Base-by-base conservation (phyloP, 2,113 vertebrate genomes). In the Cololabis saira region DNA sequence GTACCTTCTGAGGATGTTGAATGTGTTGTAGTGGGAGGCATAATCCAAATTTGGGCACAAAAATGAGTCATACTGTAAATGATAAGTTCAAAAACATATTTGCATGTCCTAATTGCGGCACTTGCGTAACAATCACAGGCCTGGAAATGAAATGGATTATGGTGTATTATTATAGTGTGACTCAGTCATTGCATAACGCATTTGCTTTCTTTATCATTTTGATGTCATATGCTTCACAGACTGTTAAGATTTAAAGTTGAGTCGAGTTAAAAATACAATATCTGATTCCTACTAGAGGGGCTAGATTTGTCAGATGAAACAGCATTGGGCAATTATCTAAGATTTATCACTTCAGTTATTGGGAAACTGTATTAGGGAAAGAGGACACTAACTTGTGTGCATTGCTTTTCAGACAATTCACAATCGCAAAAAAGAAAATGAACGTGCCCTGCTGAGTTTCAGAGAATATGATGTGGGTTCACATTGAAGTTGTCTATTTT, bases 111-210 rank as follows among this genome's bases (percentile, higher is more conserved):
- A 45, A 70, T 43, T 3, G 11, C 56, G 22, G 59, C 56, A n/a
- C 37, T 76, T 73, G 58, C 50, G 41, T 19, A 65, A 72, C 60
- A 54, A 43, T 40, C 10, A 37, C 33, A 37, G 10, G 18, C 5
- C 44, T 64, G 41, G 22, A 64, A 57, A 60, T 49, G 11, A 57
- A 47, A 65, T 48, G 12, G 57, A 56, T 60, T 30, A 49, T 48
- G 40, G n/a, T 52, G 53, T 37, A 24, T 74, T 48, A 68, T 68
- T 51, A 65, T 40, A 58, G 33, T 2, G 21, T 71, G 74, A 81
- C 13, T 81, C 82, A 84, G n/a, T 40, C 17, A 57, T 71, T 81
- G 62, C 50, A 74, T 49, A 67, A 77, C 69, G 30, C 57, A 19
- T 54, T 33, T 67, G 49, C 62, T 60, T 43, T 43, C 40, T 65